Base-by-base conservation (phyloP, 2,888 invertebrate species). In the Eutolmus rufibarbis region DNA sequence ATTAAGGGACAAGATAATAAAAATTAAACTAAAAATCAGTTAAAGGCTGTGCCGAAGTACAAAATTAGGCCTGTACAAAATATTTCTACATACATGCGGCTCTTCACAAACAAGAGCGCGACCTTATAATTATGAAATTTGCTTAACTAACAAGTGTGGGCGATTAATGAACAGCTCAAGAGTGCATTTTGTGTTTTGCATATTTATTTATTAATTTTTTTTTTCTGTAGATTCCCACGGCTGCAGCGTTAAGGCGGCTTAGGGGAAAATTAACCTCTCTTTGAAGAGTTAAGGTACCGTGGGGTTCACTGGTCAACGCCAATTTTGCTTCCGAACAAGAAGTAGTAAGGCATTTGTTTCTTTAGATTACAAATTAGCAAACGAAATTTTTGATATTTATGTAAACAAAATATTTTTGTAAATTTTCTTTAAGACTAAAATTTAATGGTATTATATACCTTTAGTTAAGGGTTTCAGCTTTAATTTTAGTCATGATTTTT, bases 91-190 rank as follows among this genome's bases (percentile, higher is more conserved):
- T 19, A 40, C n/a, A 46, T 84, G 46, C 46, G 31, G 28, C 85
- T 85, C 85, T 85, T 74, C 28, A 85, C 1, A 57, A 85, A 85
- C n/a, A 85, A 85, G 85, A 85, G 43, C 43, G n/a, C 19, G 40
- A 74, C 0, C 66, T 66, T 66, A 66, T 23, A 66, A 2, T 46
- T 31, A 46, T 74, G 1, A 16, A 74, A 85, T 43, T 85, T 85
- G 85, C 85, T 85, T 85, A 85, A 85, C 85, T 85, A 85, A 85
- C 85, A 85, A 85, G 85, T 85, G 85, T 85, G 76, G 34, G 34
- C 66, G 66, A 66, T 66, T 66, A 66, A 66, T 66, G 66, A 66
- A 66, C 66, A 66, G 28, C 66, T 66, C 66, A 28, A 57, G 9
- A 51, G 66, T 66, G 66, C 28, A 28, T 12, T 40, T 40, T 12